These are phyloP conservation scores for Chironomus tentans DNA, from an alignment of 2,888 invertebrate species.

Conservation along the genomic window DNA sequence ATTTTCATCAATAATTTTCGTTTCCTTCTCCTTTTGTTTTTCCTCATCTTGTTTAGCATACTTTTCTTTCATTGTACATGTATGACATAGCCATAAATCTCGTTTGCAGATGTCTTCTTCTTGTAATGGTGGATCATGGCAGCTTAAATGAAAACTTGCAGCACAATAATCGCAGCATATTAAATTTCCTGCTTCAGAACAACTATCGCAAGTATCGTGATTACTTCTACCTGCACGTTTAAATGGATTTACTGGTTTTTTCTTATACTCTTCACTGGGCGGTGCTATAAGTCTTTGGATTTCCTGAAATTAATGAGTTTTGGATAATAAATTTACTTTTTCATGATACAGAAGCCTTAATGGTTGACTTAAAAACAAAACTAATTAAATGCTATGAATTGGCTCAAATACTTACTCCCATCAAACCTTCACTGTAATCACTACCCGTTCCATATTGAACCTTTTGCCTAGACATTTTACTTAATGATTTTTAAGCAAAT, in stretches of 20 bases:
- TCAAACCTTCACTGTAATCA: constrained; percentile 20
- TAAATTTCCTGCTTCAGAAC: constrained; percentile 88
- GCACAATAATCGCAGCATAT: constrained; percentile 95
- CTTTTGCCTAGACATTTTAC: constrained; percentile 7
- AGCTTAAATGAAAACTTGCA: constrained; percentile 89
- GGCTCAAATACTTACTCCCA: background rate
- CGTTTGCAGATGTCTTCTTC: constrained; percentile 76
- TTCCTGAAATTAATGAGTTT: constrained; percentile 50
- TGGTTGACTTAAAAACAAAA: no score
- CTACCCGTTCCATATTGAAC: constrained; percentile 19
- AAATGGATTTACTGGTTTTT: constrained; percentile 59
- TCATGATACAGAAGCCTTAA: background rate
- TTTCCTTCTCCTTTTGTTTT: background rate
- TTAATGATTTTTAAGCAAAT: no score
- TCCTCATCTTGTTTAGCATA: constrained; percentile 23
- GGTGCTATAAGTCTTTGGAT: constrained; percentile 83
- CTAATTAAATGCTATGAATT: no score
- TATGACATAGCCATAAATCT: constrained; percentile 86
- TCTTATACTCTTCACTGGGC: constrained; percentile 56
- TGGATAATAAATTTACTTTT: background rate
- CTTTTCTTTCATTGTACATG: constrained; percentile 51
- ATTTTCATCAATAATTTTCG: background rate
- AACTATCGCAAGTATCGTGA: constrained; percentile 88
- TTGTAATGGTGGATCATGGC: constrained; percentile 91
- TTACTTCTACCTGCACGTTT: constrained; percentile 83